phyloP scores from a whole-genome alignment of 2,113 vertebrate species.

The Oncorhynchus keta region DNA sequence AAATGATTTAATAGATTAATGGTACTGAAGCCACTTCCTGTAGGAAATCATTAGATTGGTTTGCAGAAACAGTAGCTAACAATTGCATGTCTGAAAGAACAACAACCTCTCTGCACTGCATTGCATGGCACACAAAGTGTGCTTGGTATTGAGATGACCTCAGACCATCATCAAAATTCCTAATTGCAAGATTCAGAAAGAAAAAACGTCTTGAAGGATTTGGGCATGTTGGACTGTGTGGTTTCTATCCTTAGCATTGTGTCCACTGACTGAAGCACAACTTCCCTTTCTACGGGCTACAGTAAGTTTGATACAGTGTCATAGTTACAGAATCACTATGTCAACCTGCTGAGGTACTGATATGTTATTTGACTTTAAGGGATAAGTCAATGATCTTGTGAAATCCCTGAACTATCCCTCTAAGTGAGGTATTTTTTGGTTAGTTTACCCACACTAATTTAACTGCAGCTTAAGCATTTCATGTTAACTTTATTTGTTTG shows the following conservation, averaged over 20 bases:
- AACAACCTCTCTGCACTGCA: constrained; percentile 1
- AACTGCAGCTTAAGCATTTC: constrained; percentile 26
- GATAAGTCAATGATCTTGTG: too few species aligned
- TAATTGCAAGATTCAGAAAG: not conserved
- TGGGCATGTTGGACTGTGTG: not conserved
- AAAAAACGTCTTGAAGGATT: not conserved
- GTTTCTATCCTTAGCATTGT: not conserved
- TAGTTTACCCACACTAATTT: constrained; percentile 4
- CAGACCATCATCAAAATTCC: not conserved
- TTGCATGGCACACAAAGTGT: constrained; percentile 30
- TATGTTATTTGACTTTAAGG: not conserved
- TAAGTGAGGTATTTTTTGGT: not conserved
- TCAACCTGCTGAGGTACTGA: not conserved
- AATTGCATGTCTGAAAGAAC: constrained; percentile 44
- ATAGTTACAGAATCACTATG: not conserved
- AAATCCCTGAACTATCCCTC: too few species aligned
- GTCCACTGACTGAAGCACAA: not conserved
- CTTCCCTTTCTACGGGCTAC: not conserved
- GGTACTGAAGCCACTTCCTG: constrained; percentile 39
- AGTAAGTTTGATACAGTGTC: not conserved
- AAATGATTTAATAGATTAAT: constrained; percentile 43
- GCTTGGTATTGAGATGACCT: not conserved
- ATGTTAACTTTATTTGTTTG: not conserved
- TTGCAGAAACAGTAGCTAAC: constrained; percentile 14
- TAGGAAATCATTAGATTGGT: constrained; percentile 15